Conservation (phyloP, 2,797 vertebrate genomes). For the Hoplostethus mediterraneus region DNA sequence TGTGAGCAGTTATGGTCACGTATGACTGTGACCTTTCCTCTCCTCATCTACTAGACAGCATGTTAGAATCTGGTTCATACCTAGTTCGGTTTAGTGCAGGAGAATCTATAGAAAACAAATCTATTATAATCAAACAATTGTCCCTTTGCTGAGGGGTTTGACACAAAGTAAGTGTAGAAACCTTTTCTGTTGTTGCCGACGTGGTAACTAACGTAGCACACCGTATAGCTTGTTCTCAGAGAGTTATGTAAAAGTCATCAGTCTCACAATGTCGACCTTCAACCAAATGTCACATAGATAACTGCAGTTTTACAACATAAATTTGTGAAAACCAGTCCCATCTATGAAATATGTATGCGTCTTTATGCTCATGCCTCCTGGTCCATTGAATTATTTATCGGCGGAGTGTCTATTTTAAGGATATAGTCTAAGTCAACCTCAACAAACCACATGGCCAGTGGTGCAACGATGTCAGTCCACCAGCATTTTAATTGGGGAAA, state of each 20-base stretch:
- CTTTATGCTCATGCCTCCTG: constrained; percentile 59
- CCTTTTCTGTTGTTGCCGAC: constrained; percentile 44
- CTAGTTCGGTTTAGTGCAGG: constrained; percentile 36
- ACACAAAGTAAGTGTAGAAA: constrained; percentile 60
- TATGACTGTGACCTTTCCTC: constrained; percentile 14
- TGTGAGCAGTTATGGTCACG: constrained; percentile 28
- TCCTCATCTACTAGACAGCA: constrained; percentile 10
- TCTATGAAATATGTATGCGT: constrained; percentile 79
- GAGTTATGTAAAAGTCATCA: too few relatives aligned
- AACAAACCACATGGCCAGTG: constrained; percentile 37
- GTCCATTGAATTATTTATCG: constrained; percentile 77
- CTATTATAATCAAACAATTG: constrained; percentile 30
- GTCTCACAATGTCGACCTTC: too few relatives aligned
- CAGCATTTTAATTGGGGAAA: neutral
- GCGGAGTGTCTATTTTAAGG: constrained; percentile 70
- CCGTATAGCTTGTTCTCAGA: too few relatives aligned
- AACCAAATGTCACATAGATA: constrained; percentile 3
- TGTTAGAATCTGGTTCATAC: constrained; percentile 21
- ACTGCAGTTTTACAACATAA: constrained; percentile 42
- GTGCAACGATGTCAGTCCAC: constrained; percentile 30
- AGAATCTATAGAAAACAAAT: constrained; percentile 47
- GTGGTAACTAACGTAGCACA: constrained; percentile 62
- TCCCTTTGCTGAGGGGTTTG: constrained; percentile 30
- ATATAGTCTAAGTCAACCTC: constrained; percentile 45
- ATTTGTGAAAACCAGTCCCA: constrained; percentile 35